phyloP scores from a whole-genome alignment of 2,113 vertebrate genomes.

The Mesembrinibis cayennensis region DNA sequence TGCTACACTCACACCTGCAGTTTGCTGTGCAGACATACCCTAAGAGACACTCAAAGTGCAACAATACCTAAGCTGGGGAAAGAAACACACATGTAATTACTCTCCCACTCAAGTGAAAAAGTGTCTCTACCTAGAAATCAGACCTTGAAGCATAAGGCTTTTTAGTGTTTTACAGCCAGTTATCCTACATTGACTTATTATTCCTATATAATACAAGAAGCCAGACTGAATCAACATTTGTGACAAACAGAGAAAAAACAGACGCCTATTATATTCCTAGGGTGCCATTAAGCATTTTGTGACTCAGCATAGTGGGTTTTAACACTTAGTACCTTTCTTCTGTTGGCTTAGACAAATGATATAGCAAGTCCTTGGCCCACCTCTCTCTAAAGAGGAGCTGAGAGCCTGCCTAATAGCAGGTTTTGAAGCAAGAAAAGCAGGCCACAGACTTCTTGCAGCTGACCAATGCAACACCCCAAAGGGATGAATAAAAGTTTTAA shows the following conservation, averaged over 20 bases:
- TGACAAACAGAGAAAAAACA: conserved; percentile 40
- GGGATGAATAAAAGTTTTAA: background rate
- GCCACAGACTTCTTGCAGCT: background rate
- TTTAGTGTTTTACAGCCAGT: background rate
- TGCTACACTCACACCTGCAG: conserved; percentile 12
- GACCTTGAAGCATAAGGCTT: background rate
- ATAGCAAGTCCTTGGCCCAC: background rate
- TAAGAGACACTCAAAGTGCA: background rate
- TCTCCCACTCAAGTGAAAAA: conserved; percentile 22
- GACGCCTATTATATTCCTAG: background rate
- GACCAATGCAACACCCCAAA: background rate
- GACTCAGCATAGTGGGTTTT: conserved; percentile 50
- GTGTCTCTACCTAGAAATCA: background rate
- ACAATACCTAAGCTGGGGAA: background rate
- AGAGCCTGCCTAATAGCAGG: background rate
- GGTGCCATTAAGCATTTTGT: conserved; percentile 34
- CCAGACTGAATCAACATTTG: conserved; percentile 42
- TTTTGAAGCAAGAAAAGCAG: background rate
- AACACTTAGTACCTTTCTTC: conserved; percentile 30
- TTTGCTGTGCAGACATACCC: background rate
- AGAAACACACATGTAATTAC: conserved; percentile 2
- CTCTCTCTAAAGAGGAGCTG: background rate
- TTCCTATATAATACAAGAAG: conserved; percentile 25
- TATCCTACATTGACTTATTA: background rate
- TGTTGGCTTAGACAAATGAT: background rate